Base-by-base conservation (phyloP, 1,140 invertebrate genomes). In the Atta texana region DNA sequence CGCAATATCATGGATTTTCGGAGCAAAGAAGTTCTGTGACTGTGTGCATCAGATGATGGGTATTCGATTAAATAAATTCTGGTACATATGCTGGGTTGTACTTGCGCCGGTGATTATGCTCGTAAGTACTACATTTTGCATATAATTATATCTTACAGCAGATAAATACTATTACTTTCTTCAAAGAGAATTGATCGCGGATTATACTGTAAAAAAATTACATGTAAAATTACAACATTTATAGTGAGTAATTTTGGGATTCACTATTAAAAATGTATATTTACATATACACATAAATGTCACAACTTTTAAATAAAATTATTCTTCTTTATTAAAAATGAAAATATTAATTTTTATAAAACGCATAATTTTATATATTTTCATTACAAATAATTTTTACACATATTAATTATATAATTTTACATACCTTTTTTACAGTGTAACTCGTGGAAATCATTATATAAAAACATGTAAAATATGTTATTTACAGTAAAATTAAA, bases 1-100 rank as follows among this genome's bases (percentile, higher is more conserved):
- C 55, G 96, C 96, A 3, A 96, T 97, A 85, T 96, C 96, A 1
- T 97, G 97, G 97, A 96, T 97, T 24, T 97, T 97, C 92, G 96
- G 97, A 14, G 95, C 95, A 16, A 92, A 95, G 3, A 95, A 96
- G 82, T 96, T 97, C 72, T 95, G 94, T 57, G 95, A 96, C n/a
- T 97, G 97, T 88, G 95, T 97, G n/a, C 94, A 97, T 80, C 95
- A 97, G 88, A 97, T 97, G 97, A 95, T 97, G 92, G 97, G 97
- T 2, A 95, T 96, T 57, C 92, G 95, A 72, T 95, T 96, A 4
- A 96, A 95, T 90, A 91, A 92, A 68, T 97, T 96, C 89, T 97
- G 96, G 96, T 96, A 95, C 71, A 94, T 96, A 55, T 97, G 96
- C 90, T 97, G 97, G 97, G 95, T 96, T 24, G 94, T 96, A 82